A percentile compares a stretch with the other conserved stretches of the same genome.
Evolutionary conservation across 2,797 vertebrate genomes (phyloP).

Genomic region (Anniella stebbinsi): DNA sequence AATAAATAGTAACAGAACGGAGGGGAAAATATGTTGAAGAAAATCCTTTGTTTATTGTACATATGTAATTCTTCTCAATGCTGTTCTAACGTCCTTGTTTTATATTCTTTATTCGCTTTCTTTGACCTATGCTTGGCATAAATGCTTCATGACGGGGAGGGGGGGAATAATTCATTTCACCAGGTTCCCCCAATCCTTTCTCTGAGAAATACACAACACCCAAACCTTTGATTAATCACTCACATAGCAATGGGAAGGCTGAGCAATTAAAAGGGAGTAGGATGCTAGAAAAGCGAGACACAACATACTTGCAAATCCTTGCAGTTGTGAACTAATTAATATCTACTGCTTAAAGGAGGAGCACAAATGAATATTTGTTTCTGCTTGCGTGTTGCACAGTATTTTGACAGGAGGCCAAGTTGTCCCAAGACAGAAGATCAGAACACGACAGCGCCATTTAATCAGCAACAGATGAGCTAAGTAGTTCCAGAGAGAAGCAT

Average conservation of each 20-base stretch:
- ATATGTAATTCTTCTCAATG: neutral
- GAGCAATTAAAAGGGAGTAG: constrained; percentile 47
- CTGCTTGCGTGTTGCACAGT: constrained; percentile 64
- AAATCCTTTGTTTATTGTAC: neutral
- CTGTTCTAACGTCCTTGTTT: constrained; percentile 5
- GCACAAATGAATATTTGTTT: constrained; percentile 64
- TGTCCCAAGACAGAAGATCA: constrained; percentile 63
- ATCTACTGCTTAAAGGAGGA: constrained; percentile 54
- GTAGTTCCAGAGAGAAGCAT: constrained; percentile 52
- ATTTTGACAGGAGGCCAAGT: constrained; percentile 72
- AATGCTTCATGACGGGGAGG: neutral
- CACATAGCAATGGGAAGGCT: constrained; percentile 9
- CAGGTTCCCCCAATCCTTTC: constrained; percentile 19
- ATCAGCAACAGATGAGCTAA: constrained; percentile 73
- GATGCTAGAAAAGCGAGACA: constrained; percentile 48
- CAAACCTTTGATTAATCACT: constrained; percentile 40
- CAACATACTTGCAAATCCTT: constrained; percentile 54
- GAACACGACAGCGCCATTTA: constrained; percentile 71
- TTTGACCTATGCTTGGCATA: constrained; percentile 32
- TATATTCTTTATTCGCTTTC: constrained; percentile 1
- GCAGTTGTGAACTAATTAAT: constrained; percentile 30
- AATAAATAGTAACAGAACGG: constrained; percentile 10
- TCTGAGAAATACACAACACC: constrained; percentile 46
- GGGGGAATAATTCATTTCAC: neutral
- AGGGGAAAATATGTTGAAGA: neutral